Base-by-base conservation (phyloP, 1,140 invertebrate genomes). In the Tetranychus cinnabarinus region DNA sequence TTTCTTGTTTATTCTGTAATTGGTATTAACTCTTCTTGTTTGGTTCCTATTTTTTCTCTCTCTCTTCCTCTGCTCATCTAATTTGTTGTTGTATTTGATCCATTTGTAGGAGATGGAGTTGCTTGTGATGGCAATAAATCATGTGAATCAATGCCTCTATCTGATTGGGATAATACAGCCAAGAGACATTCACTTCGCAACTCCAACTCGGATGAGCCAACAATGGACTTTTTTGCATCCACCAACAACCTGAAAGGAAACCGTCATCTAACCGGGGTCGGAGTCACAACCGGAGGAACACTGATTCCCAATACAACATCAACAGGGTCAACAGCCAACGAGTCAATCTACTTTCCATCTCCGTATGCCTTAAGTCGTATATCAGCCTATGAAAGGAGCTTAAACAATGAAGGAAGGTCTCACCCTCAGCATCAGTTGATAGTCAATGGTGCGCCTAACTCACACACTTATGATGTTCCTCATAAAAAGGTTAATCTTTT, bases 381-480 rank as follows among this genome's bases (percentile, higher is more conserved):
- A 10, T 62, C 64, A 35, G 62, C 59, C 12, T 65, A 62, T 47
- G 55, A 56, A 36, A 1, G 37, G 35, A 15, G 15, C 2, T 31
- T 4, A n/a, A 39, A 57, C 8, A 59, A 62, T 31, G 61, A 62
- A 48, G 56, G 61, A 8, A 23, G 23, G 23, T 60, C 59, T 35
- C 60, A 61, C 39, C 59, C 57, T 56, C 62, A 61, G 42, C 61
- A 62, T 60, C 61, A 59, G 39, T 13, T 58, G 58, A 63, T 62
- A 56, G 59, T 60, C 45, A 63, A 60, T 50, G 61, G 62, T 59
- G 56, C 64, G n/a, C 61, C 61, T 42, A 59, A 60, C 48, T 62
- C 59, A 50, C 64, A 65, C 55, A 63, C 62, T 15, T 65, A 65
- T 54, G 64, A 65, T 60, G 64, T 65, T 39, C 64, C 64, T 12